Evolutionary conservation across 2,888 invertebrate genomes (phyloP).

Genomic region (Schizaphis graminum): DNA sequence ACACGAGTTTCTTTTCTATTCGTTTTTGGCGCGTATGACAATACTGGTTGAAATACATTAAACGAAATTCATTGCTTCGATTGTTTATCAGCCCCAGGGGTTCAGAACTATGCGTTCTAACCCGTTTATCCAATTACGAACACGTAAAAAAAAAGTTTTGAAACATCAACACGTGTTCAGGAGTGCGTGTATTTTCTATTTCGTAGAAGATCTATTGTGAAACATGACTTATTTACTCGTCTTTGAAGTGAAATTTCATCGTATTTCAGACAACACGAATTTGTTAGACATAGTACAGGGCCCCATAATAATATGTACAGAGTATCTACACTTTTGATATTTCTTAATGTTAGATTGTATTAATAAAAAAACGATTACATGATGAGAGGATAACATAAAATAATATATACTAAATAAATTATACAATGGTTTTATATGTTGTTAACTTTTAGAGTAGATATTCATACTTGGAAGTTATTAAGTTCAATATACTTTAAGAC

Average conservation of each 20-base stretch:
- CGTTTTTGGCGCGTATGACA: constrained; percentile 2
- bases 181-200: constrained; percentile 26
- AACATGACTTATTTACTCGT: background rate
- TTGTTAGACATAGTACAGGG: background rate
- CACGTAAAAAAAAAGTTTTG: constrained; percentile 2
- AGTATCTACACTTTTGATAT: background rate
- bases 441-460: background rate
- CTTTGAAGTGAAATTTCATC: background rate
- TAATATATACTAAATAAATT: background rate
- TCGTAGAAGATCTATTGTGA: background rate
- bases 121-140: constrained; percentile 2
- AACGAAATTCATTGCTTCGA: constrained; percentile 17
- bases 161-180: background rate
- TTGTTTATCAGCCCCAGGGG: background rate
- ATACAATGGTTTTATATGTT: background rate
- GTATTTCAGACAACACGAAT: constrained; percentile 1
- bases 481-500: background rate
- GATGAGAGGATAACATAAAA: background rate
- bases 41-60: constrained; percentile 34
- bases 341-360: background rate
- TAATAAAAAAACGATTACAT: background rate
- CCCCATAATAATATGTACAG: background rate
- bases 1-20: background rate
- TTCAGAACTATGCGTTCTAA: background rate
- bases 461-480: background rate